A percentile compares a stretch with the other conserved stretches of the same genome.
phyloP scores from a whole-genome alignment of 2,113 vertebrate species.

The Noctilio leporinus region DNA sequence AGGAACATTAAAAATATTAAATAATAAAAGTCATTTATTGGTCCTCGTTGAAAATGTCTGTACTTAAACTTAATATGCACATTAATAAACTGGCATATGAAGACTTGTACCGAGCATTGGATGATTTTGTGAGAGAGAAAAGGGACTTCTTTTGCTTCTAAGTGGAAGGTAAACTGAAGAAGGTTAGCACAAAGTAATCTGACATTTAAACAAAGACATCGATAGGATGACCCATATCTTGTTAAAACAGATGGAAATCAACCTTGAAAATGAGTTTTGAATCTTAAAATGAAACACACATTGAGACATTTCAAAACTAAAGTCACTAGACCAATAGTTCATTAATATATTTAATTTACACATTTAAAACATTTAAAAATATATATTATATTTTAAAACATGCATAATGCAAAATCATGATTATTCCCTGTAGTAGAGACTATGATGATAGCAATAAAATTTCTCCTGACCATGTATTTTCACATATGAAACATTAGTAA shows the following conservation, averaged over 20 bases:
- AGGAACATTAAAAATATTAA: too few species aligned
- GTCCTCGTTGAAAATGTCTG: background rate
- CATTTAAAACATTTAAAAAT: background rate
- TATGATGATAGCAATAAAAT: background rate
- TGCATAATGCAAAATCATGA: background rate
- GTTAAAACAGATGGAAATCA: background rate
- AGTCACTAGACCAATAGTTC: background rate
- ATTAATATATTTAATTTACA: background rate
- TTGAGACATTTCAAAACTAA: background rate
- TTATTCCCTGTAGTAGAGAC: background rate
- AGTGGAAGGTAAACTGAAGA: background rate
- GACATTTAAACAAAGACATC: background rate
- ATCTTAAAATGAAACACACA: background rate
- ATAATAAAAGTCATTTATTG: background rate
- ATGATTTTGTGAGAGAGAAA: background rate
- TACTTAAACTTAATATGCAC: background rate
- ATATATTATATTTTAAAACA: background rate
- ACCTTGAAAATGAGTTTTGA: background rate
- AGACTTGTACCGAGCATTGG: background rate
- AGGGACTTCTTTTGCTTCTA: background rate
- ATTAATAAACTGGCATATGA: background rate
- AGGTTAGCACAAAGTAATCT: background rate
- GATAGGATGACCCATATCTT: background rate
- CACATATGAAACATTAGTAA: background rate
- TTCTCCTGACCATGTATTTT: background rate